Evolutionary conservation across 2,113 vertebrate genomes (phyloP).

Genomic region (Rhinogobius similis): DNA sequence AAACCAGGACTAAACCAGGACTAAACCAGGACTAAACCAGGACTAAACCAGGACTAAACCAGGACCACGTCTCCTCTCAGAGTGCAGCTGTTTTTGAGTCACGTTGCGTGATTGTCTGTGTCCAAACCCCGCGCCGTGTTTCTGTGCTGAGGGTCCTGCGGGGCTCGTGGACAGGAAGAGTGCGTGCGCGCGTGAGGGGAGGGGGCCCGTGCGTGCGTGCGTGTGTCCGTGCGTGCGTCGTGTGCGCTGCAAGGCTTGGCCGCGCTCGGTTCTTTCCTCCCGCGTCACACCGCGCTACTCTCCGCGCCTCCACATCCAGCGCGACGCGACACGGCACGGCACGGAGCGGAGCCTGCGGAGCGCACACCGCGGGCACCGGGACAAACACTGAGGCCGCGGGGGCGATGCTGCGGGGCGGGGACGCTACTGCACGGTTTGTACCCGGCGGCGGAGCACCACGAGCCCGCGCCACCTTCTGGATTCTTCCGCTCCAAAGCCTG

Average conservation of each 20-base stretch:
- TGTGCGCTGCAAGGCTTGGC: slow-evolving; percentile 73
- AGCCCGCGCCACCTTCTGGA: slow-evolving; percentile 64
- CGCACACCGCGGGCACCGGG: slow-evolving; percentile 13
- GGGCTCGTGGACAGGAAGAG: slow-evolving; percentile 12
- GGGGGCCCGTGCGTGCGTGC: slow-evolving; percentile 65
- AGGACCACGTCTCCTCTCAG: too few relatives aligned
- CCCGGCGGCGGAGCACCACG: slow-evolving; percentile 64
- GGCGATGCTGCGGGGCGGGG: slow-evolving; percentile 71
- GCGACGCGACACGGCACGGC: background rate
- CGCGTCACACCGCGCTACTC: background rate
- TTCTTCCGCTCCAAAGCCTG: slow-evolving; percentile 59
- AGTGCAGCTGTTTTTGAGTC: too few relatives aligned
- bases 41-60: too few relatives aligned
- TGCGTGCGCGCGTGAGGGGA: slow-evolving; percentile 37
- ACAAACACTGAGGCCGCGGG: background rate
- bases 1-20: too few relatives aligned
- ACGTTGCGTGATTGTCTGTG: too few relatives aligned
- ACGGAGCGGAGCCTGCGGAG: background rate
- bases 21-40: too few relatives aligned
- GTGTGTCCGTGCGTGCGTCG: slow-evolving; percentile 69
- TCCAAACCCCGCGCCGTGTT: background rate
- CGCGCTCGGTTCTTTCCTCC: slow-evolving; percentile 48
- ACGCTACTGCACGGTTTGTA: slow-evolving; percentile 54
- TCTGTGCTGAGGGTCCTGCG: background rate
- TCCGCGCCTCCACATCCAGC: background rate